Percentiles rank a stretch among this genome's conserved stretches.
These are phyloP conservation scores for Mythimna pallens DNA, from an alignment of 2,888 invertebrate genomes.

Conservation along the genomic window DNA sequence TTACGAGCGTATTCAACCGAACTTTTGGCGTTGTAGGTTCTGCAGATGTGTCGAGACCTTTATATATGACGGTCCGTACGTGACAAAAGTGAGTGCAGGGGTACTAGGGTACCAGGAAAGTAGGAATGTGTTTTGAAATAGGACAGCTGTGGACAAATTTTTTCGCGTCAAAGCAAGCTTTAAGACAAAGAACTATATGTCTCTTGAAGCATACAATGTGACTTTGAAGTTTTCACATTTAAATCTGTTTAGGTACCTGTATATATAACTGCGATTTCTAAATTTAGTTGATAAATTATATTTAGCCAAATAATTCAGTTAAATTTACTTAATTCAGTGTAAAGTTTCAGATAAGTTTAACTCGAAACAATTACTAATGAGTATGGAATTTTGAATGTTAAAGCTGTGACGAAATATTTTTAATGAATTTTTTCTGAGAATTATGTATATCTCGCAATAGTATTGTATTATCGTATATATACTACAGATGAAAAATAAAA, in stretches of 20 bases:
- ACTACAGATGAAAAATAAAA: too few species aligned
- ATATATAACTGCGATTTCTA: not conserved
- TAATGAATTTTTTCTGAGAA: not conserved
- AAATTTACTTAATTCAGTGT: too few species aligned
- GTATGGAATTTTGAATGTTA: not conserved
- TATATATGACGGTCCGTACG: constrained; percentile 19
- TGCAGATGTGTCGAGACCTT: not conserved
- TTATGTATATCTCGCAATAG: not conserved
- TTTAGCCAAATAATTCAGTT: too few species aligned
- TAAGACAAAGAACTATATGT: not conserved
- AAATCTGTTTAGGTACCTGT: not conserved
- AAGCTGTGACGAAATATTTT: not conserved
- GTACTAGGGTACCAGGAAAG: not conserved
- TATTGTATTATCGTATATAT: not conserved
- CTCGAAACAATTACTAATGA: not conserved
- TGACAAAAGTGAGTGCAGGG: constrained; percentile 19
- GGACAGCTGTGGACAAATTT: not conserved
- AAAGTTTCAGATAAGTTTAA: too few species aligned
- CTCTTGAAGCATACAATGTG: constrained; percentile 2
- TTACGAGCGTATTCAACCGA: too few species aligned
- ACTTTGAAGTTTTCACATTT: not conserved
- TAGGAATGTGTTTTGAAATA: constrained; percentile 1
- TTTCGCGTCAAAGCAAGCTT: constrained; percentile 21
- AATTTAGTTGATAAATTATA: too few species aligned
- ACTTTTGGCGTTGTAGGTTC: too few species aligned